A percentile compares a stretch with the other conserved stretches of the same genome.
phyloP scores from a whole-genome alignment of 1,140 invertebrate genomes.

The Dinothrombium tinctorium region DNA sequence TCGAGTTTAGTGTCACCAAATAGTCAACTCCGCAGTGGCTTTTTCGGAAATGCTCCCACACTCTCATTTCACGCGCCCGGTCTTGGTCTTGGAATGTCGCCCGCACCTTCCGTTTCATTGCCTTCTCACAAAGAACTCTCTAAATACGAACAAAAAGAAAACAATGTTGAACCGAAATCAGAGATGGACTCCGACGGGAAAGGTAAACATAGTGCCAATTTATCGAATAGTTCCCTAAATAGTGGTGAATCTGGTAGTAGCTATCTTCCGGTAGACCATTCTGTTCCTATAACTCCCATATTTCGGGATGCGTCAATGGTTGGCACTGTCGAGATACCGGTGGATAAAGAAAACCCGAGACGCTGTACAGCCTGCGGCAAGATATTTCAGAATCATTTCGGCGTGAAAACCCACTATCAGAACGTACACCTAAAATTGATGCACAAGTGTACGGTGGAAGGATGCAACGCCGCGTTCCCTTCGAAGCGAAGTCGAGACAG shows the following conservation, averaged over 20 bases:
- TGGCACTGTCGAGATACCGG: slow-evolving; percentile 33
- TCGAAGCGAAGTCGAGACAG: slow-evolving; percentile 74
- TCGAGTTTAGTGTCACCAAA: slow-evolving; percentile 23
- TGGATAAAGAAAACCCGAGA: slow-evolving; percentile 56
- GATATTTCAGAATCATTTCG: slow-evolving; percentile 78
- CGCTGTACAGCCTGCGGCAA: slow-evolving; percentile 76
- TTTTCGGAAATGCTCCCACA: background rate
- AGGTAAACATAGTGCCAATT: too few species aligned
- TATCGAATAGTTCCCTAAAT: too few species aligned
- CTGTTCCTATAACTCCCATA: background rate
- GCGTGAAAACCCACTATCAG: slow-evolving; percentile 85
- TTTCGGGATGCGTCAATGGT: slow-evolving; percentile 16
- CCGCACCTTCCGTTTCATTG: too few species aligned
- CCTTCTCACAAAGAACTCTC: too few species aligned
- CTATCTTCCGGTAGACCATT: too few species aligned
- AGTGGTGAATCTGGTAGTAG: too few species aligned
- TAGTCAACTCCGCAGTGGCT: background rate
- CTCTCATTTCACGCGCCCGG: slow-evolving; percentile 17
- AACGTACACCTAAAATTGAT: slow-evolving; percentile 85
- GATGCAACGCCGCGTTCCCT: slow-evolving; percentile 87
- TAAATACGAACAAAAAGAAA: too few species aligned
- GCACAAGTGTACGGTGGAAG: slow-evolving; percentile 83
- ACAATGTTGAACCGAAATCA: too few species aligned
- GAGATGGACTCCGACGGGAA: too few species aligned
- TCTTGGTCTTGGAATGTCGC: slow-evolving; percentile 10